Evolutionary conservation across 1,140 invertebrate genomes (phyloP).

Genomic region (Drosophila navojoa): DNA sequence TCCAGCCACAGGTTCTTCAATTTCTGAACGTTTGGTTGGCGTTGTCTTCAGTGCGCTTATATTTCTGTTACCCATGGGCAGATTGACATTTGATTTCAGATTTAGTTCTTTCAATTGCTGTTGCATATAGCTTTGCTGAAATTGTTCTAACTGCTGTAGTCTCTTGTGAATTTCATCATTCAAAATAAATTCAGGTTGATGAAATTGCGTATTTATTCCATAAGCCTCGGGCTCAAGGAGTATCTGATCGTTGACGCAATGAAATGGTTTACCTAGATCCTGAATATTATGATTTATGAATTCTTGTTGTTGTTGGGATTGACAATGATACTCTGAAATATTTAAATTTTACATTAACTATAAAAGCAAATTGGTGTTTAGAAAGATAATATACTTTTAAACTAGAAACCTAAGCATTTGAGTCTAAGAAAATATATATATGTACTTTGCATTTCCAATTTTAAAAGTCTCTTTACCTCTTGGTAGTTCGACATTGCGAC

Average conservation of each 20-base stretch:
- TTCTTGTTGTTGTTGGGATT: conserved; percentile 6
- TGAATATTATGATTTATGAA: not conserved
- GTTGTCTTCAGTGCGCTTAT: not conserved
- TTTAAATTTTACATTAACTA: not conserved
- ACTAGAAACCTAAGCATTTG: no score
- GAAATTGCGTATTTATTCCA: not conserved
- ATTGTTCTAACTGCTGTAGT: conserved; percentile 47
- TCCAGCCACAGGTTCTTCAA: not conserved
- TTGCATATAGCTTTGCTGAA: conserved; percentile 44
- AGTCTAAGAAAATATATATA: no score
- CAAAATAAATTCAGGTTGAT: conserved; percentile 1
- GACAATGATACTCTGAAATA: conserved; percentile 43
- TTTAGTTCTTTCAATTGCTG: conserved; percentile 15
- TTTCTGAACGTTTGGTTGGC: not conserved
- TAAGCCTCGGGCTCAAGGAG: not conserved
- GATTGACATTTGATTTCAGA: not conserved
- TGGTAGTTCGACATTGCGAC: conserved; percentile 70
- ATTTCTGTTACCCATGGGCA: not conserved
- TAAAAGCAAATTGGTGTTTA: not conserved
- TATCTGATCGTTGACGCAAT: not conserved
- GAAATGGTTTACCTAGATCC: not conserved
- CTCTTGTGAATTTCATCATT: conserved; percentile 43
- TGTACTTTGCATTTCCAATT: no score
- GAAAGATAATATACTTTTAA: no score
- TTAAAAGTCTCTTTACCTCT: conserved; percentile 54